Conservation (phyloP, 2,113 vertebrate species). For the Ptychochromis oligacanthus region DNA sequence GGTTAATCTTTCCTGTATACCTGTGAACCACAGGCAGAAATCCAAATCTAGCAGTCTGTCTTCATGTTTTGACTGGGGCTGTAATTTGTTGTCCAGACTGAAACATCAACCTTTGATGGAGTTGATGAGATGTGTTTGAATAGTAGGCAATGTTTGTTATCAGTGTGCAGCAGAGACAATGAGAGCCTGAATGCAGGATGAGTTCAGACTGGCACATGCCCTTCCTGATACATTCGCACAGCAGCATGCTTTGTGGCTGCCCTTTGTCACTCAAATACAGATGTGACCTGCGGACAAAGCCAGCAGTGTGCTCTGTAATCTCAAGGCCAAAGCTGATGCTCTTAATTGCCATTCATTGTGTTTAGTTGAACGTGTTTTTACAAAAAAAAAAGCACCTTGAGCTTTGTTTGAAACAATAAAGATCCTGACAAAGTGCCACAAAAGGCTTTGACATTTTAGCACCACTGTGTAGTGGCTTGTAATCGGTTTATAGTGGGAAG, state of each 20-base stretch:
- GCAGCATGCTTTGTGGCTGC: slow-evolving; percentile 40
- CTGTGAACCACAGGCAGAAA: slow-evolving; percentile 12
- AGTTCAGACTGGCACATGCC: slow-evolving; percentile 53
- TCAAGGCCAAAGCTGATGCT: slow-evolving; percentile 46
- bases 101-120: slow-evolving; percentile 55
- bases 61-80: slow-evolving; percentile 40
- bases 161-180: slow-evolving; percentile 51
- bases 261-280: slow-evolving; percentile 63
- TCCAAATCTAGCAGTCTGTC: slow-evolving; percentile 21
- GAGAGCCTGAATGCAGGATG: slow-evolving; percentile 43
- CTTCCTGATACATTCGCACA: slow-evolving; percentile 43
- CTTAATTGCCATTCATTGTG: slow-evolving; percentile 35
- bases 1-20: slow-evolving; percentile 4
- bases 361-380: slow-evolving; percentile 28
- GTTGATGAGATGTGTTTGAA: slow-evolving; percentile 49
- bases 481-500: slow-evolving; percentile 42
- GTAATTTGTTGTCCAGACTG: slow-evolving; percentile 40
- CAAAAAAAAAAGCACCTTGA: background rate
- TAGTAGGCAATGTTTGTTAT: slow-evolving; percentile 56
- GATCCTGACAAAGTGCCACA: slow-evolving; percentile 3
- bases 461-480: slow-evolving; percentile 7
- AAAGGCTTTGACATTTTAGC: slow-evolving; percentile 44
- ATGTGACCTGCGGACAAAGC: slow-evolving; percentile 65
- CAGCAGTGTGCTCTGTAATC: slow-evolving; percentile 56
- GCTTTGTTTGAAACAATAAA: slow-evolving; percentile 43